Evolutionary conservation across 2,113 vertebrate species (phyloP).

Genomic region (Gracilinanus agilis): DNA sequence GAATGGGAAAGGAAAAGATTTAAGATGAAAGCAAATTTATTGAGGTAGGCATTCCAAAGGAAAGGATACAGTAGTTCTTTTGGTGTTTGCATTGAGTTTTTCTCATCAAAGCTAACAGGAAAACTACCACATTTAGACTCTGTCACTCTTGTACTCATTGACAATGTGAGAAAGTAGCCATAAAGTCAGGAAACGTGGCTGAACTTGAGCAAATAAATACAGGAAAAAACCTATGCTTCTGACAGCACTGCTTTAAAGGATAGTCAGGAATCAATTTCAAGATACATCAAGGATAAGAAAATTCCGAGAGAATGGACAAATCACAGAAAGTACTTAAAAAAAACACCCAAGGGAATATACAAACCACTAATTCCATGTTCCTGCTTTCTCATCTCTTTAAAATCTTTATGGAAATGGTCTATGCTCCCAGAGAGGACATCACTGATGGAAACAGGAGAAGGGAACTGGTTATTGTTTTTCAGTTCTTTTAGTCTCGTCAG

Average conservation of each 20-base stretch:
- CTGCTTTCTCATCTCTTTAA: not conserved
- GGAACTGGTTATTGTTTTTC: not conserved
- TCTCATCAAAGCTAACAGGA: not conserved
- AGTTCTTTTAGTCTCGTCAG: not conserved
- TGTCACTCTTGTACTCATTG: not conserved
- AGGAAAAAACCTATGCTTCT: not conserved
- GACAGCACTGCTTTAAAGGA: not conserved
- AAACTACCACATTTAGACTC: not conserved
- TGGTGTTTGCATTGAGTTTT: not conserved
- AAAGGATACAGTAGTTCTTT: not conserved
- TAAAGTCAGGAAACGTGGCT: not conserved
- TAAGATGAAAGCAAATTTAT: not conserved
- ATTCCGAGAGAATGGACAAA: not conserved
- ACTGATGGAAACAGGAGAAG: not conserved
- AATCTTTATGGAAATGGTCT: not conserved
- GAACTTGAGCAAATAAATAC: not conserved
- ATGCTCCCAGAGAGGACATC: not conserved
- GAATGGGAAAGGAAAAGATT: not conserved
- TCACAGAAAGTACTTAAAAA: not conserved
- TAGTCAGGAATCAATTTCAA: not conserved
- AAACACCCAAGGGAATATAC: not conserved
- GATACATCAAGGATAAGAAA: not conserved
- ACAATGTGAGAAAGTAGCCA: not conserved
- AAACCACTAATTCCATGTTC: not conserved
- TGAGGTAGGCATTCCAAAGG: not conserved